Base-by-base conservation (phyloP, 2,113 vertebrate genomes). In the Eclectus roratus region DNA sequence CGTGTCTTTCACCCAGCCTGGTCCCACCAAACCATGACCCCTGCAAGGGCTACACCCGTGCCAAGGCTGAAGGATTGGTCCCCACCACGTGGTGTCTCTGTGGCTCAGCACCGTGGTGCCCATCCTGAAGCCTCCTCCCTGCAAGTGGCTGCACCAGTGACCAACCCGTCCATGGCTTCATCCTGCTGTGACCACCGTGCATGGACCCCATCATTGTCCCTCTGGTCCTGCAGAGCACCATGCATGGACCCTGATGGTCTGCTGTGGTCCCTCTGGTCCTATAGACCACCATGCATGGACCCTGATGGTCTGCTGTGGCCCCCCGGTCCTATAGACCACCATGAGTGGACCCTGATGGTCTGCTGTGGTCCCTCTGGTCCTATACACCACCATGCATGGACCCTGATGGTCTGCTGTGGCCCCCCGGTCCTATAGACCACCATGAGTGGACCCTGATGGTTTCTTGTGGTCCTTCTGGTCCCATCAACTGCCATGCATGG, bases 11-110 rank as follows among this genome's bases (percentile, higher is more conserved):
- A 3, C 39, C 27, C 46, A 58, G 70, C 71, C 52, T 8, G 18
- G 49, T 56, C 68, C 66, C 76, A 55, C 2, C 3, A 39, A 47
- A 39, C 80, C 79, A 41, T 0, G 1, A 70, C 90, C 66, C 31
- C 69, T 70, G 37, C 74, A 92, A 93, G 95, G 91, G 83, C 91
- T 92, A 83, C 60, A 61, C 23, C 4, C 1, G 27, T 65, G 66
- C 56, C 74, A 27, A 46, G 74, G 50, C 44, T 41, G 25, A 17
- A n/a, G 31, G 14, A 44, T n/a, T 56, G 35, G 17, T 46, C 56
- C 61, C 60, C 83, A n/a, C 10, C 19, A 2, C 0, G 0, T 43
- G 61, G 15, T 66, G 50, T 58, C 91, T 41, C 50, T 82, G 33
- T 50, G 74, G 41, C 53, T 60, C 7, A 6, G 49, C 66, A 29